phyloP scores from a whole-genome alignment of 2,888 invertebrate genomes.

The Heliconius hortense region DNA sequence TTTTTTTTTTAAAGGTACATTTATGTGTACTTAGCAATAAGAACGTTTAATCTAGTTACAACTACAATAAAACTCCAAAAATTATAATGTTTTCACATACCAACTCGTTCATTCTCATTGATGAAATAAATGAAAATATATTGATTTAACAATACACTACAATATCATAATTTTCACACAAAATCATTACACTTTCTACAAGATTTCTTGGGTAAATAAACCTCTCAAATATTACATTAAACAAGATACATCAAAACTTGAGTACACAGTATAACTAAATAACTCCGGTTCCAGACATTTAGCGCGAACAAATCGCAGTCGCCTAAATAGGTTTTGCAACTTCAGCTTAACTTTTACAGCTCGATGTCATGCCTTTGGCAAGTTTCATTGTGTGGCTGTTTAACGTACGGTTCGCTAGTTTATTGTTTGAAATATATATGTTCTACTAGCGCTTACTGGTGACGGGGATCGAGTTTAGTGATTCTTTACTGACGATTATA shows the following conservation, averaged over 20 bases:
- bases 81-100: too few species aligned
- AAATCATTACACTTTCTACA: background rate
- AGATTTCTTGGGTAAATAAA: background rate
- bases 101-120: too few species aligned
- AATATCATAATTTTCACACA: background rate
- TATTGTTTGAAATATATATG: constrained; percentile 1
- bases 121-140: background rate
- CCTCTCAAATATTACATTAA: background rate
- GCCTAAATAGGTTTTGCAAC: constrained; percentile 24
- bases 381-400: constrained; percentile 14
- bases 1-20: too few species aligned
- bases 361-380: constrained; percentile 11
- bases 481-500: background rate
- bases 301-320: constrained; percentile 16
- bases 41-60: background rate
- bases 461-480: background rate
- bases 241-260: background rate
- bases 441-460: background rate
- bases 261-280: constrained; percentile 5
- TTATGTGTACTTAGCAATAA: too few species aligned
- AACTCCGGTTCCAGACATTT: constrained; percentile 3
- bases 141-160: background rate
- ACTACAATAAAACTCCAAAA: too few species aligned
- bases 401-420: constrained; percentile 6
- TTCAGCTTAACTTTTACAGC: constrained; percentile 21